A percentile compares a stretch with the other conserved stretches of the same genome.
These are phyloP conservation scores for Hippocampus comes DNA, from an alignment of 2,113 vertebrate genomes.

Conservation along the genomic window DNA sequence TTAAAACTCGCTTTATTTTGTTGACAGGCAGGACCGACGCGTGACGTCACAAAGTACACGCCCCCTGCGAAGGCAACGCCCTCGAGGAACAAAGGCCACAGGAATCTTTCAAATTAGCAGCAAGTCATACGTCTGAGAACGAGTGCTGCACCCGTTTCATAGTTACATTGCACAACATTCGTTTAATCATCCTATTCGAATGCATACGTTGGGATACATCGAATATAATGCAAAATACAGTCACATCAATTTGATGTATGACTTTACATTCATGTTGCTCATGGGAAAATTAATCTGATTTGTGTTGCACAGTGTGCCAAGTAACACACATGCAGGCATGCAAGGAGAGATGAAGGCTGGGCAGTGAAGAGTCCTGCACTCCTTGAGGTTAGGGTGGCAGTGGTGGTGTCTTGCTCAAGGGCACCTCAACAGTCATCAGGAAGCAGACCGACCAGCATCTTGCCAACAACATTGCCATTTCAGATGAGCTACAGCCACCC, in stretches of 20 bases:
- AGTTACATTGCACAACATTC: background rate
- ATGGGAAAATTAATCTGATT: background rate
- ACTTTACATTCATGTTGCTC: background rate
- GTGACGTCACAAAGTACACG: constrained; percentile 59
- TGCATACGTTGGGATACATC: background rate
- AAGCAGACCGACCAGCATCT: background rate
- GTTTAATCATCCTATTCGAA: background rate
- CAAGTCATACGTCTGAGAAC: background rate
- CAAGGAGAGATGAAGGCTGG: background rate
- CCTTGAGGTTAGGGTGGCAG: background rate
- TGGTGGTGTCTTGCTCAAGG: background rate
- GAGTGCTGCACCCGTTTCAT: background rate
- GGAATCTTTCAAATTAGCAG: background rate
- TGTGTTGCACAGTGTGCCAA: background rate
- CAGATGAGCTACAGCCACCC: too few species aligned
- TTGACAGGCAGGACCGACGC: constrained; percentile 59
- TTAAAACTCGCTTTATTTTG: constrained; percentile 60
- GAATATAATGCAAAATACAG: background rate
- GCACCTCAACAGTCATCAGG: background rate
- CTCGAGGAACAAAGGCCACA: constrained; percentile 56
- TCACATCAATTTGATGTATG: background rate
- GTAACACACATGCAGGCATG: background rate
- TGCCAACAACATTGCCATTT: background rate
- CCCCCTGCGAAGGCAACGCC: constrained; percentile 56
- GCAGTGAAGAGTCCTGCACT: background rate